Base-by-base conservation (phyloP, 2,797 vertebrate genomes). In the Aselliscus stoliczkanus region DNA sequence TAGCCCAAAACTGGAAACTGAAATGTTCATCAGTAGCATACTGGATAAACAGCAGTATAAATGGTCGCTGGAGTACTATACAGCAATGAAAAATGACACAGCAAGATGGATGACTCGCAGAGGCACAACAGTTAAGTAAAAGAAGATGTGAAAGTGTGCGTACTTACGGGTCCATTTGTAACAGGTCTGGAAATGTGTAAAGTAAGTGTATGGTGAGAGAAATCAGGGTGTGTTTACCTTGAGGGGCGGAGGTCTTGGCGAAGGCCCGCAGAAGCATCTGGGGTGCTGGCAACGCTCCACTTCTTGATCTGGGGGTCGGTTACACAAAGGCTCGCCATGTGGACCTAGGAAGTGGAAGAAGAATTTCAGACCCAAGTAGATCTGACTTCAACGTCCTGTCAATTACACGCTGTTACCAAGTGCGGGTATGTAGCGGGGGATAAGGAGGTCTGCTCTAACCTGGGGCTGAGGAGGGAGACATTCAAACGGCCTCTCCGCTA, bases 381-480 rank as follows among this genome's bases (percentile, higher is more conserved):
- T 25, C 39, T 58, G 42, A 86, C 56, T 50, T 64, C 31, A 54
- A 21, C 88, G 13, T 58, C 29, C 52, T 58, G 11, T n/a, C 34
- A 15, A 12, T 47, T 18, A 44, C 1, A 31, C 11, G 42, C 17
- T n/a, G 37, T 44, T 47, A 29, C n/a, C 50, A 70, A 67, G 47
- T 7, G 25, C 31, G 29, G 7, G 17, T 37, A 29, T 3, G 12
- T 5, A 5, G 9, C 6, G 3, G n/a, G n/a, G 25, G 25, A 37
- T 70, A 2, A 50, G 10, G 69, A 52, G n/a, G 13, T 67, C 14
- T 34, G 10, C 34, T 82, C 73, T 72, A 29, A 83, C 91, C 92
- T 2, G 31, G 27, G 0, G 31, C 4, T 1, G 25, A 67, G 27
- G 2, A 17, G 14, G 37, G 73, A 54, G 27, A 14, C 3, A 10